Evolutionary conservation across 53 echinoderm and acorn worm species (phyloP), one percentile per base, ranked within the genome.

Genomic region (Echinometra lucunter): DNA sequence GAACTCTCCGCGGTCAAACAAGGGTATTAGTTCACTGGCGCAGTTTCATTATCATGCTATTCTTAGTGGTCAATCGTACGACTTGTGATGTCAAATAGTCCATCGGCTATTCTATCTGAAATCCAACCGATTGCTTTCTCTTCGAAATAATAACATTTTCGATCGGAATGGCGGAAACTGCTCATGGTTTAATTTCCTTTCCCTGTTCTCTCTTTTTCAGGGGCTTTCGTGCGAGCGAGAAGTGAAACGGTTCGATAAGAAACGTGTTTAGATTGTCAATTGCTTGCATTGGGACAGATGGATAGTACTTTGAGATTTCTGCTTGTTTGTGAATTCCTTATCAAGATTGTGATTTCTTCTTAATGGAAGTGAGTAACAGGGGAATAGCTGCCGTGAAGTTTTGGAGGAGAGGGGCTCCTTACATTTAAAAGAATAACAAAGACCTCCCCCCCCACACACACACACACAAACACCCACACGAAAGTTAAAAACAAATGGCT

Each of bases 121-220:
- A 38, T 75, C 75, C 40, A 75, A 1, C 75, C 40, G 37, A 75
- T 75, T 75, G 75, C 19, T 75, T 75, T 75, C 75, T 18, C 40
- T 18, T 38, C 9, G 75, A 75, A 40, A 75, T 40, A 75, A 75
- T 75, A 75, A 75, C 37, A 38, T 40, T 75, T 75, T 75, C 75
- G 75, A 75, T 40, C 75, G 75, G 75, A 75, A 42, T 40, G 19
- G 37, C 75, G 75, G 75, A 75, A 75, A 75, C 75, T 37, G 75
- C 21, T 75, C 75, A 75, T 75, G 75, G 75, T 75, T 75, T 75
- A 75, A 75, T 75, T 75, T 75, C 75, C 75, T 70, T 34, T 70
- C 9, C 6, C 70, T 28, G 28, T 30, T 32, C 70, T 18, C 21
- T 75, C 19, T 75, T 32, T 75, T 75, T 75, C 40, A 2, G 6